Evolutionary conservation across 2,888 invertebrate species (phyloP).

Genomic region (Anorthoa munda): DNA sequence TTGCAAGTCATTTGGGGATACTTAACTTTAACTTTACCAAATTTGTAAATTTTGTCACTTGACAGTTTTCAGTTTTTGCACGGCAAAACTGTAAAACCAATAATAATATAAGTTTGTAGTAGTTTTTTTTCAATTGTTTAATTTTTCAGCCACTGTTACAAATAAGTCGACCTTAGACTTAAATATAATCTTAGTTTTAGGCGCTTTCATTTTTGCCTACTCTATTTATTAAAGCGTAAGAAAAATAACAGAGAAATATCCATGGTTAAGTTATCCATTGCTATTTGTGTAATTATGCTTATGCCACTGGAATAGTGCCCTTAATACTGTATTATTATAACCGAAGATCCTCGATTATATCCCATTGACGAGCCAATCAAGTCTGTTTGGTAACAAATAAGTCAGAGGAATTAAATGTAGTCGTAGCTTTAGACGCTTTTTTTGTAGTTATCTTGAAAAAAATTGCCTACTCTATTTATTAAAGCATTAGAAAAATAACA

Average conservation of each 20-base stretch:
- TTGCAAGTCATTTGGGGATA: background rate
- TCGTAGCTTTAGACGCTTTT: too few species aligned
- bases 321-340: conserved; percentile 25
- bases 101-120: too few species aligned
- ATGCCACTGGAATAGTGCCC: background rate
- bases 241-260: background rate
- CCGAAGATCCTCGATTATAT: conserved; percentile 27
- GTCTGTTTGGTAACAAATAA: background rate
- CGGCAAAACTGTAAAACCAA: too few species aligned
- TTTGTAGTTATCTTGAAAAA: too few species aligned
- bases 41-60: background rate
- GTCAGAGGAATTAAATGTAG: too few species aligned
- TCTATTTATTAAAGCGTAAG: background rate
- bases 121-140: background rate
- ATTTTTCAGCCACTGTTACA: background rate
- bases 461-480: too few species aligned
- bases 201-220: background rate
- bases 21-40: background rate
- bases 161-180: background rate
- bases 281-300: background rate
- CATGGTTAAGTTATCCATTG: background rate
- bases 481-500: too few species aligned
- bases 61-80: background rate
- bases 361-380: conserved; percentile 51
- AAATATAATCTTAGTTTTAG: too few species aligned